Percentiles rank a stretch among this genome's conserved stretches.
phyloP scores from a whole-genome alignment of 2,797 vertebrate genomes.

The Euphonia xanthogaster region DNA sequence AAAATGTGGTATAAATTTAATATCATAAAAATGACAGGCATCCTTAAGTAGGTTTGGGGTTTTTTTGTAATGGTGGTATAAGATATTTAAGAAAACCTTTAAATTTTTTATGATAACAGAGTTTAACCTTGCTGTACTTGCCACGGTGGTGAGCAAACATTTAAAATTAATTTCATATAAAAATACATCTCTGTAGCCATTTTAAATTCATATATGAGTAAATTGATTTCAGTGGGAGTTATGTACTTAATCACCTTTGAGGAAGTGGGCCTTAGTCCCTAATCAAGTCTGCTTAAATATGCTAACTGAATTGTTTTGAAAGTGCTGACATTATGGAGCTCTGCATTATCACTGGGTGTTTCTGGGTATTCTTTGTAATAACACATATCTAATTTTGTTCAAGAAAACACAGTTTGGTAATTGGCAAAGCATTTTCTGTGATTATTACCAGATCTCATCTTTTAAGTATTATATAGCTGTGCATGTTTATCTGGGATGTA shows the following conservation, averaged over 20 bases:
- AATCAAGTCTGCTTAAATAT: constrained; percentile 13
- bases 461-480: background rate
- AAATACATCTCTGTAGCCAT: background rate
- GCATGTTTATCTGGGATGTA: background rate
- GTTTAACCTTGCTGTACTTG: background rate
- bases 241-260: constrained; percentile 24
- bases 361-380: background rate
- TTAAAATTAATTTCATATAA: background rate
- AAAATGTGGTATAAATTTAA: background rate
- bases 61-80: background rate
- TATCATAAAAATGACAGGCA: background rate
- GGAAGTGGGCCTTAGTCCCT: background rate
- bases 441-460: background rate
- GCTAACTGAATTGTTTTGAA: background rate
- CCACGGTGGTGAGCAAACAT: background rate
- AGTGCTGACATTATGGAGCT: background rate
- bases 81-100: background rate
- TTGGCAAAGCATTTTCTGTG: background rate
- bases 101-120: background rate
- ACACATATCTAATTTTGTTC: background rate
- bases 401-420: background rate
- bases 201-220: background rate
- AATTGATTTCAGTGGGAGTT: constrained; percentile 46
- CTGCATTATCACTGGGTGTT: background rate
- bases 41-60: background rate